phyloP scores from a whole-genome alignment of 2,888 invertebrate species.

The Toxonevra muliebris region DNA sequence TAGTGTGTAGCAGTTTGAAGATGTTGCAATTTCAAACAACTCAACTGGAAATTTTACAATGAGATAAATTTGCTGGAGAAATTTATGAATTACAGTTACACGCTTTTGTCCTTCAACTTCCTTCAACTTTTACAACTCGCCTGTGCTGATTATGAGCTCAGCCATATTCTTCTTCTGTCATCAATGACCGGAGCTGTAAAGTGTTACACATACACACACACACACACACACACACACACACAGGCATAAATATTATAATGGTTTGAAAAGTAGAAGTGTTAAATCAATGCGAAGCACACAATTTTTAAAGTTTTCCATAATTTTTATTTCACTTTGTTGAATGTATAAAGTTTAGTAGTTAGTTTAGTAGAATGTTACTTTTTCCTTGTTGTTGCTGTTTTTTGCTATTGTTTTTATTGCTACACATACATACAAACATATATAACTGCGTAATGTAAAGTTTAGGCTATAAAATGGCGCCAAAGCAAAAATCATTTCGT shows the following conservation, averaged over 20 bases:
- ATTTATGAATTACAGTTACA: constrained; percentile 13
- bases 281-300: no score
- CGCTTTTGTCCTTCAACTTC: no score
- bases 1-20: background rate
- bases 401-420: no score
- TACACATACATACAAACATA: no score
- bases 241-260: background rate
- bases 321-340: background rate
- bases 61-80: background rate
- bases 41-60: constrained; percentile 17
- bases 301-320: no score
- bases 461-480: constrained; percentile 21
- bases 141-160: background rate
- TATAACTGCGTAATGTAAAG: background rate
- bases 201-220: no score
- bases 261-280: no score
- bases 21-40: constrained; percentile 10
- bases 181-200: constrained; percentile 1
- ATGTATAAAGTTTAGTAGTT: constrained; percentile 20
- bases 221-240: constrained; percentile 3
- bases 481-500: constrained; percentile 14
- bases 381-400: no score
- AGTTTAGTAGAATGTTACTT: no score
- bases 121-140: constrained; percentile 23
- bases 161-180: no score